Evolutionary conservation across 2,797 vertebrate species (phyloP).

Genomic region (Centropyge bicolor): DNA sequence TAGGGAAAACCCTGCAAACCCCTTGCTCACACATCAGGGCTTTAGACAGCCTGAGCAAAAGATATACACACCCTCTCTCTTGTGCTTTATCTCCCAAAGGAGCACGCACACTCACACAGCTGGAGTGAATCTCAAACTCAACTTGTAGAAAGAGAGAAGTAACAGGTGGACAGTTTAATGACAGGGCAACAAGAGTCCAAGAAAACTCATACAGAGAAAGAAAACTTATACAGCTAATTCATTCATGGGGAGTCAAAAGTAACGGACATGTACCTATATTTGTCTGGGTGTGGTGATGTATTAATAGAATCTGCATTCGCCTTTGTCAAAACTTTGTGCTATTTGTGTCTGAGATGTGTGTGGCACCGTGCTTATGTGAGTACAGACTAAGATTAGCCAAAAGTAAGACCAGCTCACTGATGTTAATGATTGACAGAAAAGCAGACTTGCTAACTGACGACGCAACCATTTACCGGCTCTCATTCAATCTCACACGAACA

Average conservation of each 20-base stretch:
- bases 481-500: slow-evolving; percentile 30
- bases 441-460: slow-evolving; percentile 56
- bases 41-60: slow-evolving; percentile 29
- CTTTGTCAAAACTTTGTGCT: slow-evolving; percentile 24
- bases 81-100: slow-evolving; percentile 35
- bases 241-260: slow-evolving; percentile 21
- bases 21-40: slow-evolving; percentile 3
- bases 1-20: slow-evolving; percentile 4
- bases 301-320: slow-evolving; percentile 36
- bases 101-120: slow-evolving; percentile 35
- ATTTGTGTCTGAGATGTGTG: slow-evolving; percentile 47
- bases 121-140: slow-evolving; percentile 35
- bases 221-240: not conserved
- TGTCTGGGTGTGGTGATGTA: slow-evolving; percentile 46
- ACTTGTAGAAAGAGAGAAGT: slow-evolving; percentile 19
- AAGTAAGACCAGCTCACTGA: slow-evolving; percentile 39
- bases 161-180: slow-evolving; percentile 39
- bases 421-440: slow-evolving; percentile 77
- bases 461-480: slow-evolving; percentile 33
- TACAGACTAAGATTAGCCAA: slow-evolving; percentile 53
- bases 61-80: slow-evolving; percentile 47
- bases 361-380: slow-evolving; percentile 23
- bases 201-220: not conserved
- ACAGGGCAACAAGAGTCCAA: slow-evolving; percentile 13
- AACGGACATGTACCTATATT: slow-evolving; percentile 46